Evolutionary conservation across 2,113 vertebrate species (phyloP).

Genomic region (Herpetotheres cachinnans): DNA sequence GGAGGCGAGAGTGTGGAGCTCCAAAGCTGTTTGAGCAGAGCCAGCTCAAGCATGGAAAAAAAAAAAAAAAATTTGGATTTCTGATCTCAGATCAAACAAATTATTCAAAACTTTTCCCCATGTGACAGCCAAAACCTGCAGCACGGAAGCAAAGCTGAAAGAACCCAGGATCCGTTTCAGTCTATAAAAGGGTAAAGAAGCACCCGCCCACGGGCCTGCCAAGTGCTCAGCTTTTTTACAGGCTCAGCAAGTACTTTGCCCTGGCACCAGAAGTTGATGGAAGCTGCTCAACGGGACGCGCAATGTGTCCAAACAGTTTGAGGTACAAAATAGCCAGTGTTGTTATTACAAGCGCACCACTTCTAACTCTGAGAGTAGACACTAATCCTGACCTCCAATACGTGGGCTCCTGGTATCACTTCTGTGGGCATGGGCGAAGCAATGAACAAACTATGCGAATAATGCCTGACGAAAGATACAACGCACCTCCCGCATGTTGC

Average conservation of each 20-base stretch:
- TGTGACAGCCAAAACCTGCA: background rate
- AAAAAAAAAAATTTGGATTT: background rate
- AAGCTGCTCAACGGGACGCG: background rate
- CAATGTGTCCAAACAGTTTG: background rate
- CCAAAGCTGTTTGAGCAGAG: background rate
- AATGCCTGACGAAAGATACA: background rate
- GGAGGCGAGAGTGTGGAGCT: background rate
- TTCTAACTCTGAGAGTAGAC: background rate
- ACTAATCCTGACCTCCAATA: rapidly evolving
- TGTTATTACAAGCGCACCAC: background rate
- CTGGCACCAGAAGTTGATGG: background rate
- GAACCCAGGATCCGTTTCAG: background rate
- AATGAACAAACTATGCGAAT: rapidly evolving
- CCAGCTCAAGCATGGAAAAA: background rate
- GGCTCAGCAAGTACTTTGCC: background rate
- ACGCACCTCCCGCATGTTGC: rapidly evolving
- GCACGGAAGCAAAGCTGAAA: background rate
- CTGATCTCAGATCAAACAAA: background rate
- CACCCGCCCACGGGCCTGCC: rapidly evolving
- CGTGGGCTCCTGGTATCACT: rapidly evolving
- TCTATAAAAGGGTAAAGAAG: background rate
- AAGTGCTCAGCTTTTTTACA: background rate
- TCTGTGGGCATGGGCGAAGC: background rate
- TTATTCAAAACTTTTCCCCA: background rate
- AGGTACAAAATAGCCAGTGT: background rate